Evolutionary conservation across 2,113 vertebrate genomes (phyloP).

Genomic region (Alexandromys fortis): DNA sequence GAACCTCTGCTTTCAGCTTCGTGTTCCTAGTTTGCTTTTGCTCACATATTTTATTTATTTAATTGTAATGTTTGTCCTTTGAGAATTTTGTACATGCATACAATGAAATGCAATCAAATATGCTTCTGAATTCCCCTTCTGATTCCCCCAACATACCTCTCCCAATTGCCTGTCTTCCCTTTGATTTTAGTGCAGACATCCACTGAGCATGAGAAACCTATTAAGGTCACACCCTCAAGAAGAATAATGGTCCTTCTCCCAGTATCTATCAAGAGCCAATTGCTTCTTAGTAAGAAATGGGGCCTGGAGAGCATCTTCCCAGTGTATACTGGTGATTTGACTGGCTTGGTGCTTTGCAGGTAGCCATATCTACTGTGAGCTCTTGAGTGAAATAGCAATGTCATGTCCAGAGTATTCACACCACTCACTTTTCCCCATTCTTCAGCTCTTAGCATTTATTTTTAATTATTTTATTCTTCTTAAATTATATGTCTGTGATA

Average conservation of each 20-base stretch:
- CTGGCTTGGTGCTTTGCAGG: neutral
- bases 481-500: neutral
- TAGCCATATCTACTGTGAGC: neutral
- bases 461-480: neutral
- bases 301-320: no score
- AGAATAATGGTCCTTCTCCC: neutral
- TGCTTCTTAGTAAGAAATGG: neutral
- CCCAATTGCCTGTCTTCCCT: neutral
- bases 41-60: neutral
- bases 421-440: neutral
- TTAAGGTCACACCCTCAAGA: neutral
- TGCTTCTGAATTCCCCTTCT: no score
- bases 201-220: neutral
- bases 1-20: neutral
- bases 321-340: no score
- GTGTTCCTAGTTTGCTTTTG: neutral
- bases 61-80: neutral
- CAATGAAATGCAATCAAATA: neutral
- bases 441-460: neutral
- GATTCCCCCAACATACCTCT: neutral
- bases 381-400: neutral
- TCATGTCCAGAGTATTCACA: neutral
- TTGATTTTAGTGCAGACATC: neutral
- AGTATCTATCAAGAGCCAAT: neutral
- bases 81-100: neutral